A percentile compares a stretch with the other conserved stretches of the same genome.
Conservation (phyloP, 1,140 invertebrate genomes). For the Cardiocondyla obscurior region DNA sequence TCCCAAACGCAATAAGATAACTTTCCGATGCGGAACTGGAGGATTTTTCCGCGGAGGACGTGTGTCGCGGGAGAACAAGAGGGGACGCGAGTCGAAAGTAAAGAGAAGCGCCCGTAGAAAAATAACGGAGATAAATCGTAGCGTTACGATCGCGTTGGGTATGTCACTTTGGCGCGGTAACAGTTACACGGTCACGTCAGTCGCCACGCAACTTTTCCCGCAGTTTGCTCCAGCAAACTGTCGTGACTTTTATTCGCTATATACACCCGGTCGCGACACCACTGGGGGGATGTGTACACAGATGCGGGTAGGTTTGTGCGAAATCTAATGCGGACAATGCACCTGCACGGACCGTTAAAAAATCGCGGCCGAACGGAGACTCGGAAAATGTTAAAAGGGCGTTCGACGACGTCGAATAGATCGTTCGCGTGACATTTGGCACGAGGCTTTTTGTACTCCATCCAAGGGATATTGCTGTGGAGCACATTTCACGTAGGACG, state of each 20-base stretch:
- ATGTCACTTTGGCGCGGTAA: conserved; percentile 14
- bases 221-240: conserved; percentile 3
- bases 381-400: conserved; percentile 53
- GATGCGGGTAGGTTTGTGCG: not conserved
- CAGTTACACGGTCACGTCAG: conserved; percentile 27
- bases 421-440: conserved; percentile 23
- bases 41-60: not conserved
- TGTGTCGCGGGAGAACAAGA: not conserved
- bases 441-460: not conserved
- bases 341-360: not conserved
- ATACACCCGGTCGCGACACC: not conserved
- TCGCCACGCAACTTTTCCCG: conserved; percentile 12
- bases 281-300: not conserved
- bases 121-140: conserved; percentile 45
- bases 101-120: conserved; percentile 4
- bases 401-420: not conserved
- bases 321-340: not conserved
- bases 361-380: not conserved
- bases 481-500: not conserved
- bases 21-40: not conserved
- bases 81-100: not conserved
- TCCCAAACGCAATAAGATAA: conserved; percentile 22
- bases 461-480: conserved; percentile 16
- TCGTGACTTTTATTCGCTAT: conserved; percentile 35
- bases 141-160: conserved; percentile 15